These are phyloP conservation scores for Trissolcus basalis DNA, from an alignment of 1,140 invertebrate species.

Conservation along the genomic window DNA sequence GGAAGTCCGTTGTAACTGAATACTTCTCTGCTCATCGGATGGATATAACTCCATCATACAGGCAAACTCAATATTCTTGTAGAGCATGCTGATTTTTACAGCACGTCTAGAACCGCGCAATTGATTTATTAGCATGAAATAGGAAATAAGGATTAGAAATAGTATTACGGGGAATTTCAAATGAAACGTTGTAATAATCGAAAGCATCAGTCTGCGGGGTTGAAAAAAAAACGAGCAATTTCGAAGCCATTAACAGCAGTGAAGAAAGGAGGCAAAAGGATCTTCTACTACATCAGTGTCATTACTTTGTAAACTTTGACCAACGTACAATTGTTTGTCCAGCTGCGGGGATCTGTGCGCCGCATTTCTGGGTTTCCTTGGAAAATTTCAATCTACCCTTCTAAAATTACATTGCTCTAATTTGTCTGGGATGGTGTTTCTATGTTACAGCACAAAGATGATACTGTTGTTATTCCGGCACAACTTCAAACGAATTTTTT, in stretches of 20 bases:
- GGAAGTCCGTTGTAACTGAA: too few species aligned
- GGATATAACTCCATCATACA: too few species aligned
- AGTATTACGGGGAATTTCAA: too few species aligned
- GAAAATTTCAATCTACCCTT: slow-evolving; percentile 44
- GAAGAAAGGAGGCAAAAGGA: slow-evolving; percentile 28
- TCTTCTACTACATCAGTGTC: slow-evolving; percentile 12
- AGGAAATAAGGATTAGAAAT: too few species aligned
- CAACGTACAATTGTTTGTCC: slow-evolving; percentile 60
- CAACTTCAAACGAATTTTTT: too few species aligned
- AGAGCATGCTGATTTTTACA: too few species aligned
- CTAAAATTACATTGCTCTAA: slow-evolving; percentile 29
- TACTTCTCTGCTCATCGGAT: too few species aligned
- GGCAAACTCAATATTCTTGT: too few species aligned
- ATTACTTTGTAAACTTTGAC: slow-evolving; percentile 53
- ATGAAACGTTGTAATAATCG: too few species aligned
- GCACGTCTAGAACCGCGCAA: too few species aligned
- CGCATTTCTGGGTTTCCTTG: slow-evolving; percentile 57
- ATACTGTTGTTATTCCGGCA: slow-evolving; percentile 4
- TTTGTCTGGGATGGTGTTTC: slow-evolving; percentile 6
- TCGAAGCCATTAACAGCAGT: slow-evolving; percentile 37
- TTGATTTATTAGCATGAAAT: too few species aligned
- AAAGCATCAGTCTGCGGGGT: too few species aligned
- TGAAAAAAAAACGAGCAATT: background rate
- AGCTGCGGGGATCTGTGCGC: slow-evolving; percentile 56
- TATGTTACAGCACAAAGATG: slow-evolving; percentile 4